phyloP scores from a whole-genome alignment of 2,113 vertebrate species.

The Lagopus leucura region DNA sequence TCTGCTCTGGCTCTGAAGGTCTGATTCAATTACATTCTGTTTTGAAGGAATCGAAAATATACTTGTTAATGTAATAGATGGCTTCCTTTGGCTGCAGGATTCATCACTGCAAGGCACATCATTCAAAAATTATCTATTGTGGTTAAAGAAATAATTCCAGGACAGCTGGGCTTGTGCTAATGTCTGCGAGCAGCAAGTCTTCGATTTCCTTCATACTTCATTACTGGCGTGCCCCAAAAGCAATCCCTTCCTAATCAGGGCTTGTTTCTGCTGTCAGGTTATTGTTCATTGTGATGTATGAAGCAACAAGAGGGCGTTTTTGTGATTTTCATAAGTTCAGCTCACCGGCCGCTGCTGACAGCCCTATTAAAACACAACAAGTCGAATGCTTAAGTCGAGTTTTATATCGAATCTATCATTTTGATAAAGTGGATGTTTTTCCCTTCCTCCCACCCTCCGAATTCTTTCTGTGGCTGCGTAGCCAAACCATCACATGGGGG shows the following conservation, averaged over 20 bases:
- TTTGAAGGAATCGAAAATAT: constrained; percentile 67
- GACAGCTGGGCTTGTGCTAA: constrained; percentile 63
- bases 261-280: constrained; percentile 51
- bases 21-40: constrained; percentile 68
- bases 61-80: constrained; percentile 73
- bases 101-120: constrained; percentile 69
- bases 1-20: constrained; percentile 64
- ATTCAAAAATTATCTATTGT: constrained; percentile 70
- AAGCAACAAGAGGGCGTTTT: constrained; percentile 6
- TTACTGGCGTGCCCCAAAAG: constrained; percentile 22
- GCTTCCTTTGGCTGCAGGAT: constrained; percentile 59
- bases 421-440: not conserved
- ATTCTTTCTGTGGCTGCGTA: not conserved
- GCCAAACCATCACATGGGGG: not conserved
- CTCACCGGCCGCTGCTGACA: constrained; percentile 44
- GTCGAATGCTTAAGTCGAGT: constrained; percentile 22
- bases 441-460: not conserved
- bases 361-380: constrained; percentile 47
- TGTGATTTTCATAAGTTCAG: constrained; percentile 51
- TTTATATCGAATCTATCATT: constrained; percentile 37
- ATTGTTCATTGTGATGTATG: constrained; percentile 39
- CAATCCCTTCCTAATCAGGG: constrained; percentile 60
- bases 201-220: constrained; percentile 65
- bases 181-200: constrained; percentile 65
- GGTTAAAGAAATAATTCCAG: constrained; percentile 36